Percentiles rank a stretch among this genome's conserved stretches.
phyloP scores from a whole-genome alignment of 2,888 invertebrate genomes.

The Lithosia quadra region DNA sequence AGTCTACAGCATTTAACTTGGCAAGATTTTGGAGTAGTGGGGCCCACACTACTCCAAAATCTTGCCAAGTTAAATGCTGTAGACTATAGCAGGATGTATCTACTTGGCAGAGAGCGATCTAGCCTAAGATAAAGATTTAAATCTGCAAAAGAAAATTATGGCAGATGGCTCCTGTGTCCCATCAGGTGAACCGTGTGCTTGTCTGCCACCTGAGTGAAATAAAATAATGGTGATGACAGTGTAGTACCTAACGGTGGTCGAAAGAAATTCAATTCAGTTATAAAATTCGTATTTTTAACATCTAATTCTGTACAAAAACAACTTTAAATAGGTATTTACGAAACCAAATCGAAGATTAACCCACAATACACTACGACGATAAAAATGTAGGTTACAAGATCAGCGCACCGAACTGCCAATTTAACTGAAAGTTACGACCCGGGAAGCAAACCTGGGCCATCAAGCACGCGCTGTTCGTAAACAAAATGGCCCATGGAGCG shows the following conservation, averaged over 20 bases:
- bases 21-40: too few relatives aligned
- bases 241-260: not conserved
- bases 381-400: slow-evolving; percentile 51
- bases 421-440: slow-evolving; percentile 70
- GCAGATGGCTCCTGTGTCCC: too few relatives aligned
- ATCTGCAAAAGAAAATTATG: too few relatives aligned
- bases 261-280: not conserved
- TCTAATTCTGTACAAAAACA: not conserved
- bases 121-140: too few relatives aligned
- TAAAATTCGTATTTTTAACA: not conserved
- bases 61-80: too few relatives aligned
- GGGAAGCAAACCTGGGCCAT: slow-evolving; percentile 74
- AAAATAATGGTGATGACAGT: not conserved
- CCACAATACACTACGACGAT: slow-evolving; percentile 30
- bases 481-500: slow-evolving; percentile 46
- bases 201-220: too few relatives aligned
- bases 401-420: slow-evolving; percentile 46
- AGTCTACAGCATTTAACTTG: too few relatives aligned
- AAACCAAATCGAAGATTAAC: slow-evolving; percentile 37
- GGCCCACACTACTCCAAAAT: too few relatives aligned
- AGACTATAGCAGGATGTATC: too few relatives aligned
- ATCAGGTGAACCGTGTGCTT: too few relatives aligned
- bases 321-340: slow-evolving; percentile 22
- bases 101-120: too few relatives aligned
- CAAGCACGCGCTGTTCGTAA: slow-evolving; percentile 67